phyloP scores from a whole-genome alignment of 2,797 vertebrate genomes.

The Poecilia gillii region DNA sequence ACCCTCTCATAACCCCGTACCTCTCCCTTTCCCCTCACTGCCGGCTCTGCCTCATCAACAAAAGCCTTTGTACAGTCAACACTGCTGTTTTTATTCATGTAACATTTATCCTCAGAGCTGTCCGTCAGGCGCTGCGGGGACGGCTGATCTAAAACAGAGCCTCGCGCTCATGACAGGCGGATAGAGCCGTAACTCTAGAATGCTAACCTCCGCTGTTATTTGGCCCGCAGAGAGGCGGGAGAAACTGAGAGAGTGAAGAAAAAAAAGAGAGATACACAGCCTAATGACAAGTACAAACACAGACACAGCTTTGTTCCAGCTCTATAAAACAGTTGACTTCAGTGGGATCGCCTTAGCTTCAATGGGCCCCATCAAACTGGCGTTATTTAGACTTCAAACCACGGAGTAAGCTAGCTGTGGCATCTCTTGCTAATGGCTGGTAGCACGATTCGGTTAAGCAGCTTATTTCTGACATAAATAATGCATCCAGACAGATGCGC shows the following conservation, averaged over 20 bases:
- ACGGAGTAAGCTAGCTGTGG: constrained; percentile 68
- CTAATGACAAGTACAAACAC: constrained; percentile 82
- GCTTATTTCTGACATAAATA: constrained; percentile 85
- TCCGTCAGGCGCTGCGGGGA: constrained; percentile 69
- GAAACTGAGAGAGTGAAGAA: constrained; percentile 26
- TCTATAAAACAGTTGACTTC: constrained; percentile 63
- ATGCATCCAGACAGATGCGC: constrained; percentile 82
- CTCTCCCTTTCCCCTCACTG: constrained; percentile 45
- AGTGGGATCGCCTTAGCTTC: constrained; percentile 70
- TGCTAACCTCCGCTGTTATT: constrained; percentile 76
- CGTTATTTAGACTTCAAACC: constrained; percentile 85
- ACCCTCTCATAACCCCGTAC: constrained; percentile 60
- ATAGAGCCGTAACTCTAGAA: constrained; percentile 71
- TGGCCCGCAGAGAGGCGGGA: constrained; percentile 68
- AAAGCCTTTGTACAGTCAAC: constrained; percentile 73
- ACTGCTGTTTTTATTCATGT: constrained; percentile 75
- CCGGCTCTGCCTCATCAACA: constrained; percentile 75
- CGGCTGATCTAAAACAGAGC: constrained; percentile 83
- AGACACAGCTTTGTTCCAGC: constrained; percentile 75
- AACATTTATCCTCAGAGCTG: constrained; percentile 77
- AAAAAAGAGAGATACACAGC: constrained; percentile 66
- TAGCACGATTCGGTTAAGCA: constrained; percentile 80
- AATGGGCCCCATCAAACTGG: constrained; percentile 79
- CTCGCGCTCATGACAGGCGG: constrained; percentile 73
- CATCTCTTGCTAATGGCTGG: constrained; percentile 83